Conservation (phyloP, 2,888 invertebrate genomes). For the Morinoia aosen region DNA sequence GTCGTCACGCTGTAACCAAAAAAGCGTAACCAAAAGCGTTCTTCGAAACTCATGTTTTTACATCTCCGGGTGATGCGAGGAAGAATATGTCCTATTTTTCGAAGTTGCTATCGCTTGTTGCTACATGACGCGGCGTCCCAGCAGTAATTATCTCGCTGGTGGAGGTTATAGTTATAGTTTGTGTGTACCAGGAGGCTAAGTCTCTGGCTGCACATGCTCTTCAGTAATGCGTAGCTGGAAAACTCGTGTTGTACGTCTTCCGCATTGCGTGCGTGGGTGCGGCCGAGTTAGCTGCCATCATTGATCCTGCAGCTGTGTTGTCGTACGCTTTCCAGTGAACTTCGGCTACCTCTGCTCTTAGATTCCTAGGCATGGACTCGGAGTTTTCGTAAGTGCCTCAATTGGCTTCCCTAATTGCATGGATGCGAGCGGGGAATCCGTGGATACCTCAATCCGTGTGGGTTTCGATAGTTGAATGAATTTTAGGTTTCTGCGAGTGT, state of each 20-base stretch:
- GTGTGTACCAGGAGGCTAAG: not conserved
- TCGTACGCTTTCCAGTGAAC: constrained; percentile 32
- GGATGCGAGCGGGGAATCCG: not conserved
- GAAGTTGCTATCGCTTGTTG: not conserved
- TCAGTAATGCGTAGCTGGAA: not conserved
- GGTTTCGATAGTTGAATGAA: not conserved
- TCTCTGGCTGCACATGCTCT: not conserved
- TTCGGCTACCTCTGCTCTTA: not conserved
- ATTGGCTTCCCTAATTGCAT: not conserved
- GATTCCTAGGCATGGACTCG: not conserved
- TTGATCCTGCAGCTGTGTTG: constrained; percentile 35
- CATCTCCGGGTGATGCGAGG: not conserved
- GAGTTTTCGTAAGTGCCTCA: not conserved
- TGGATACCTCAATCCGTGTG: not conserved
- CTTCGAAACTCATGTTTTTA: not conserved
- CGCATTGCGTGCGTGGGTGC: constrained; percentile 46
- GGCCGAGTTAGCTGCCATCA: constrained; percentile 30
- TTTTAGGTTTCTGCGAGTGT: not conserved
- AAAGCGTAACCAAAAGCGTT: too few species aligned
- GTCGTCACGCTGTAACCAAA: not conserved
- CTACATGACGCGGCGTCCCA: not conserved
- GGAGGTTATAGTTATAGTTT: too few species aligned
- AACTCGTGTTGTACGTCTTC: constrained; percentile 16
- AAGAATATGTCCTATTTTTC: too few species aligned
- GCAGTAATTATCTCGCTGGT: not conserved